These are phyloP conservation scores for Caenorhabditis angaria DNA, from an alignment of 2,888 invertebrate genomes.

Conservation along the genomic window DNA sequence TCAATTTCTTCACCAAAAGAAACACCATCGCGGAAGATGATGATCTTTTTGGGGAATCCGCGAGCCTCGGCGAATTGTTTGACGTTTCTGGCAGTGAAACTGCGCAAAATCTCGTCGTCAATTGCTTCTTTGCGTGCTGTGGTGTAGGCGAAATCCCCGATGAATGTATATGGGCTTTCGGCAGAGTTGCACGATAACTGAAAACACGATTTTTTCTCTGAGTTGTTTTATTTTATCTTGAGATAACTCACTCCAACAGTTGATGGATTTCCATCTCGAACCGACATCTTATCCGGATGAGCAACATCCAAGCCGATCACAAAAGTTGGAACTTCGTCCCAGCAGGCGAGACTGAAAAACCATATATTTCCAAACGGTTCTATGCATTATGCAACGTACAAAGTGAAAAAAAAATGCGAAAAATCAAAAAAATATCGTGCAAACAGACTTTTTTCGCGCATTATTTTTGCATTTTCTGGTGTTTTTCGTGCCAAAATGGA, in stretches of 20 bases:
- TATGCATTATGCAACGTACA: no score
- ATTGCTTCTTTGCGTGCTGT: slow-evolving; percentile 35
- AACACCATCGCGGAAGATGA: slow-evolving; percentile 44
- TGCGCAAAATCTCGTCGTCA: slow-evolving; percentile 30
- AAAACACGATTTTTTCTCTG: not conserved
- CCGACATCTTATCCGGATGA: slow-evolving; percentile 29
- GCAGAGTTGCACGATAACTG: slow-evolving; percentile 40
- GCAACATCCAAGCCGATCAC: slow-evolving; percentile 42
- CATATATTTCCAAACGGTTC: not conserved
- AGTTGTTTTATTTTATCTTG: not conserved
- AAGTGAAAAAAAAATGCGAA: no score
- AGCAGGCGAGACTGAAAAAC: slow-evolving; percentile 24
- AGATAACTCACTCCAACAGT: slow-evolving; percentile 29
- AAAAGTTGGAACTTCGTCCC: slow-evolving; percentile 26
- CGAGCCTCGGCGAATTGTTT: slow-evolving; percentile 20
- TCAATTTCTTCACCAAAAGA: slow-evolving; percentile 36
- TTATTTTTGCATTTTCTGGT: not conserved
- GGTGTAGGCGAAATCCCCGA: slow-evolving; percentile 41
- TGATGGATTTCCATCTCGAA: slow-evolving; percentile 34
- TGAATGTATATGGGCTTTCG: slow-evolving; percentile 33
- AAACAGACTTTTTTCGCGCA: not conserved
- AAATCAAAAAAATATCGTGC: no score
- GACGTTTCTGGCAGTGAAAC: slow-evolving; percentile 29
- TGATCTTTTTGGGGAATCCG: slow-evolving; percentile 36
- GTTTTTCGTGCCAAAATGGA: no score